Evolutionary conservation across 2,888 invertebrate genomes (phyloP).

Genomic region (Ornithoptera priamus): DNA sequence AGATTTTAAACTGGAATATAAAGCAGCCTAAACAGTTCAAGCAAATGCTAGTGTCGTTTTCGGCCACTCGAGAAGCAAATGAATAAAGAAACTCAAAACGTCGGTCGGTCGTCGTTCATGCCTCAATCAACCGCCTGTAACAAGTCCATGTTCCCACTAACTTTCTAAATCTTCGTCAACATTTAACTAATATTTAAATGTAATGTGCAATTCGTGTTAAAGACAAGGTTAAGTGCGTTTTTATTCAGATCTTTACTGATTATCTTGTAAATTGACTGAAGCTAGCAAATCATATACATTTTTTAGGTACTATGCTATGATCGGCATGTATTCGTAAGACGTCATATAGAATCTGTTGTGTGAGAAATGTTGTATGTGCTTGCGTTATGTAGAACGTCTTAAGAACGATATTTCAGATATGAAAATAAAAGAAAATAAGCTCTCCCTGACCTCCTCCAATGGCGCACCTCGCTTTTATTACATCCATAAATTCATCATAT

Average conservation of each 20-base stretch:
- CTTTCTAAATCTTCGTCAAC: constrained; percentile 46
- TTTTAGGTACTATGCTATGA: not conserved
- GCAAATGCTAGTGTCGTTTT: constrained; percentile 76
- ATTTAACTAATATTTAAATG: constrained; percentile 27
- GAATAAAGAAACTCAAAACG: constrained; percentile 73
- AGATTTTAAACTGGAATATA: constrained; percentile 44
- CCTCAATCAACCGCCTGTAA: constrained; percentile 76
- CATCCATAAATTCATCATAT: constrained; percentile 92
- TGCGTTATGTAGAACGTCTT: constrained; percentile 54
- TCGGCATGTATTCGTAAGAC: not conserved
- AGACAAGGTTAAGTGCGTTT: not conserved
- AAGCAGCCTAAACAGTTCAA: constrained; percentile 65
- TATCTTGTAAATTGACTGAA: not conserved
- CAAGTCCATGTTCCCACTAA: constrained; percentile 59
- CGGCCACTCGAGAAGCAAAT: constrained; percentile 76
- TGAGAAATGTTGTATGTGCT: constrained; percentile 57
- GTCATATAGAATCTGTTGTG: constrained; percentile 30
- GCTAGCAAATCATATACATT: not conserved
- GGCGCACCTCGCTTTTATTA: constrained; percentile 85
- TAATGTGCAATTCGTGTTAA: not conserved
- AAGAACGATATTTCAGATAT: constrained; percentile 74
- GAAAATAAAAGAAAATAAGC: constrained; percentile 80
- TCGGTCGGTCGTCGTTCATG: constrained; percentile 74
- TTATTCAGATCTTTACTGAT: not conserved
- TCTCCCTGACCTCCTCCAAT: constrained; percentile 82